A percentile compares a stretch with the other conserved stretches of the same genome.
phyloP scores from a whole-genome alignment of 2,797 vertebrate species.

The Rhinichthys osculus region DNA sequence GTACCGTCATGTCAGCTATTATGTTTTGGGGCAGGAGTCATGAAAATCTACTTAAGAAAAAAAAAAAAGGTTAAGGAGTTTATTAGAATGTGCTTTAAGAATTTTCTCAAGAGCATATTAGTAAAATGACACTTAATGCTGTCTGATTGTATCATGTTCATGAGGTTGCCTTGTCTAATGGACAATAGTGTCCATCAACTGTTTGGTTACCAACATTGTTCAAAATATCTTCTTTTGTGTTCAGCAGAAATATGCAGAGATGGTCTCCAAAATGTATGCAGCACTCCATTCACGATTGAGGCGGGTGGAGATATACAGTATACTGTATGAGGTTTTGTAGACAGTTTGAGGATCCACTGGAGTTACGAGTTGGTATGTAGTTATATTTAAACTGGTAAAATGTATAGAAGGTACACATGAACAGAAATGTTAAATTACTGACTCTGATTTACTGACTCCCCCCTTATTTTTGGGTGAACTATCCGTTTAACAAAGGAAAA shows the following conservation, averaged over 20 bases:
- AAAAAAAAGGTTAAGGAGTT: background rate
- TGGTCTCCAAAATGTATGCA: no score
- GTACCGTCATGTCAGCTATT: background rate
- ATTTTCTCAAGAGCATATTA: background rate
- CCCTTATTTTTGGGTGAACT: background rate
- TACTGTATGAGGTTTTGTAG: no score
- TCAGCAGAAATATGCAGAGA: background rate
- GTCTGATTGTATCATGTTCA: background rate
- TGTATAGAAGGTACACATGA: background rate
- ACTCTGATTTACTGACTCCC: background rate
- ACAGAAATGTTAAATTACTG: background rate
- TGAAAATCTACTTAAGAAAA: background rate
- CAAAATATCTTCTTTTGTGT: background rate
- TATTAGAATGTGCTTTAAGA: background rate
- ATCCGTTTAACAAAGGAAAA: background rate
- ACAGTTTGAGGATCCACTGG: no score
- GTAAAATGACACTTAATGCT: background rate
- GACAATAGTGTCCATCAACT: background rate
- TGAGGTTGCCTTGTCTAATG: background rate
- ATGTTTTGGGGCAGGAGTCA: background rate
- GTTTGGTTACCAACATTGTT: background rate
- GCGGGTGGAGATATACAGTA: no score
- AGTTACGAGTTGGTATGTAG: no score
- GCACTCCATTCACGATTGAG: no score
- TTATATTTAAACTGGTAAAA: background rate